Evolutionary conservation across 2,888 invertebrate genomes (phyloP).

Genomic region (Drosophila koepferae): DNA sequence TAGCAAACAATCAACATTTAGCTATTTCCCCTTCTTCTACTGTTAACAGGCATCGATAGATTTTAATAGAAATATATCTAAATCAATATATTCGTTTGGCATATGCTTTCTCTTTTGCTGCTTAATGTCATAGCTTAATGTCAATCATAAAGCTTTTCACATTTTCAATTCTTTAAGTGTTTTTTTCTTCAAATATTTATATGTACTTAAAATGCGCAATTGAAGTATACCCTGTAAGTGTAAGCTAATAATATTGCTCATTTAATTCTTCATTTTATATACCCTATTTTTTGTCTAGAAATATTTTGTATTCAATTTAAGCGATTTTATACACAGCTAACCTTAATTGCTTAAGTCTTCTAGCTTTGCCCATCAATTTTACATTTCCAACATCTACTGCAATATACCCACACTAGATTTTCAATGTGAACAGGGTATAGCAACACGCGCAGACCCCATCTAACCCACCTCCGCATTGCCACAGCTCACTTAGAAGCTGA

Average conservation of each 20-base stretch:
- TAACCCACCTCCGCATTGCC: conserved; percentile 5
- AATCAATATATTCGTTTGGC: background rate
- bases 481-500: conserved; percentile 40
- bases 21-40: background rate
- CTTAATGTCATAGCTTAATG: conserved; percentile 3
- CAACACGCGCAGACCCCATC: conserved; percentile 4
- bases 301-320: too few relatives aligned
- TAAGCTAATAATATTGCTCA: background rate
- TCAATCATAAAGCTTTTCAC: background rate
- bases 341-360: too few relatives aligned
- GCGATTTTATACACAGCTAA: too few relatives aligned
- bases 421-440: background rate
- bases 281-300: too few relatives aligned
- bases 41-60: background rate
- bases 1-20: background rate
- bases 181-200: background rate
- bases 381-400: background rate
- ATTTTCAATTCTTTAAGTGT: conserved; percentile 1
- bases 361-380: background rate
- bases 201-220: background rate
- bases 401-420: background rate
- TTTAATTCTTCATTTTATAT: background rate
- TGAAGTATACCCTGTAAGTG: background rate
- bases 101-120: background rate
- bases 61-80: background rate